These are phyloP conservation scores for Phania funesta DNA, from an alignment of 2,888 invertebrate species.

Conservation along the genomic window DNA sequence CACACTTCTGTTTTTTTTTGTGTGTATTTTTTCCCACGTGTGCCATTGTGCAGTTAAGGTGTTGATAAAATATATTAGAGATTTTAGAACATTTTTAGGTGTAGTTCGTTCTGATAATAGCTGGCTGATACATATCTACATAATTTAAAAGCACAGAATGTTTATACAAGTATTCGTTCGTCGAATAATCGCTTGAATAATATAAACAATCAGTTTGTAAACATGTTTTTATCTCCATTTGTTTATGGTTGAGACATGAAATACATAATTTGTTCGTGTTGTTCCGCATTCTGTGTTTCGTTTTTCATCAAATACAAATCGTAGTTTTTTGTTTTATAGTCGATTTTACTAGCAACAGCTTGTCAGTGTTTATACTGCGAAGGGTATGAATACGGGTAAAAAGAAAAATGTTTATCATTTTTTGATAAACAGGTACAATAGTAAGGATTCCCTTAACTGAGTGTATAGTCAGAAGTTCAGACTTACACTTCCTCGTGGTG, in stretches of 20 bases:
- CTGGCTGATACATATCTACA: no score
- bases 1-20: not conserved
- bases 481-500: no score
- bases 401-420: no score
- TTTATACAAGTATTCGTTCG: not conserved
- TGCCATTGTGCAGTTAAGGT: conserved; percentile 10
- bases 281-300: not conserved
- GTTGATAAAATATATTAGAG: conserved; percentile 23
- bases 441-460: no score
- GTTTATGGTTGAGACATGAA: conserved; percentile 33
- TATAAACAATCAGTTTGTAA: conserved; percentile 38
- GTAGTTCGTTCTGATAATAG: no score
- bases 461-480: no score
- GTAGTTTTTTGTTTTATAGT: conserved; percentile 8
- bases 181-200: conserved; percentile 36
- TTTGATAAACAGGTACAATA: no score
- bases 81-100: conserved; percentile 14
- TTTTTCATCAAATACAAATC: not conserved
- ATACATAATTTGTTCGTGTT: conserved; percentile 3
- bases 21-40: no score
- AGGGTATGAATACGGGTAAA: not conserved
- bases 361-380: not conserved
- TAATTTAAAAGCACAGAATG: conserved; percentile 10
- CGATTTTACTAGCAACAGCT: not conserved
- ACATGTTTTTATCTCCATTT: conserved; percentile 27